phyloP scores from a whole-genome alignment of 2,113 vertebrate genomes.

The Anguilla rostrata region DNA sequence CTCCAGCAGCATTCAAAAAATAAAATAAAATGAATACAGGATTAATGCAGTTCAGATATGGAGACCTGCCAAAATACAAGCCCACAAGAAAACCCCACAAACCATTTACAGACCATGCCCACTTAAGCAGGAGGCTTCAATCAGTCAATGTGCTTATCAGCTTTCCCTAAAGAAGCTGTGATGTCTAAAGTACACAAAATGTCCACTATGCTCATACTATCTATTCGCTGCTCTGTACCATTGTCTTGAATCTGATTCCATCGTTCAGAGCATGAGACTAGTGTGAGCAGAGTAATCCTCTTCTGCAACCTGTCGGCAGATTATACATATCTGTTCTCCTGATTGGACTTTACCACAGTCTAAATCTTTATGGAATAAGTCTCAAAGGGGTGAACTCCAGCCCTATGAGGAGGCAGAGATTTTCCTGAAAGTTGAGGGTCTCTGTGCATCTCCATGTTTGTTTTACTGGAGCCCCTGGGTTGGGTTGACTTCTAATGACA shows the following conservation, averaged over 20 bases:
- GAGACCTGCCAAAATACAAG: background rate
- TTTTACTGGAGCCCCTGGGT: constrained; percentile 17
- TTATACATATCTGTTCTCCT: background rate
- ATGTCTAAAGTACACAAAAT: background rate
- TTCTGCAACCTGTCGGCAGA: background rate
- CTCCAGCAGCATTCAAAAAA: too few relatives aligned
- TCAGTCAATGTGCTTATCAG: too few relatives aligned
- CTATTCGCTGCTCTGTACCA: background rate
- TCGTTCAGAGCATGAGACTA: background rate
- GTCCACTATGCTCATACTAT: background rate
- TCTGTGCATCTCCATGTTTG: constrained; percentile 7
- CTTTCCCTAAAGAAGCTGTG: background rate
- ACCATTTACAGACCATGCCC: background rate
- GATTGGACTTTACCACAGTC: background rate
- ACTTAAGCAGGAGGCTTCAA: too few relatives aligned
- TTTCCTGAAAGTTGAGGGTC: background rate
- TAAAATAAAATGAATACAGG: background rate
- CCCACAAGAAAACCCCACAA: background rate
- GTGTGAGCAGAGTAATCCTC: background rate
- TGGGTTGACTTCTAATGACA: background rate
- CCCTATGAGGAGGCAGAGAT: background rate
- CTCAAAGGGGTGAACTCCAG: background rate
- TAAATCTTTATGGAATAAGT: background rate
- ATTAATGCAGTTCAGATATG: background rate
- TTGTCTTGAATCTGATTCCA: background rate